phyloP scores from a whole-genome alignment of 2,888 invertebrate species.

The Heliconius cydno region DNA sequence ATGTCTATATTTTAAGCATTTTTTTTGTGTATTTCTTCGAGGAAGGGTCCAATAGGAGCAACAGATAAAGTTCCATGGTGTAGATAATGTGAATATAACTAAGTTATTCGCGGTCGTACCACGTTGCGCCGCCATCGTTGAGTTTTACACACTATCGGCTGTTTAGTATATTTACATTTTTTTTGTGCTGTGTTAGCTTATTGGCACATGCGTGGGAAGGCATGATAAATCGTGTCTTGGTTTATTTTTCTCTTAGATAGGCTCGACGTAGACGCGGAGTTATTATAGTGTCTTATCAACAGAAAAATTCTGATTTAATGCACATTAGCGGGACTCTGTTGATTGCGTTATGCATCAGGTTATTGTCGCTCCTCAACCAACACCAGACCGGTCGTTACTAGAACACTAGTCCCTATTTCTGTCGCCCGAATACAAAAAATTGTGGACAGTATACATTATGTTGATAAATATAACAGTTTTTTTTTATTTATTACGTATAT shows the following conservation, averaged over 20 bases:
- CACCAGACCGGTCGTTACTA: constrained; percentile 51
- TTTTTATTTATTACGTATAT: not conserved
- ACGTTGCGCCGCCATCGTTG: constrained; percentile 77
- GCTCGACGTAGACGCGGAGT: constrained; percentile 73
- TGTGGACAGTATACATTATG: constrained; percentile 41
- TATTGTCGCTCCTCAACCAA: constrained; percentile 40
- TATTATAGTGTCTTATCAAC: constrained; percentile 67
- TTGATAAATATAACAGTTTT: constrained; percentile 6
- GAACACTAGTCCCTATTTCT: constrained; percentile 31
- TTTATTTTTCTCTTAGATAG: constrained; percentile 72
- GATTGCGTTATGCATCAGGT: constrained; percentile 53
- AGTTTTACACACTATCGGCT: constrained; percentile 79
- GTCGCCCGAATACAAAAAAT: constrained; percentile 41
- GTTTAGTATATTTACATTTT: constrained; percentile 61
- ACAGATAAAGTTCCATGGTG: constrained; percentile 82
- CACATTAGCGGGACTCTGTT: constrained; percentile 57
- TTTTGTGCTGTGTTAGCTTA: constrained; percentile 74
- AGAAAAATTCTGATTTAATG: constrained; percentile 62
- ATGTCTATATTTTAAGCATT: constrained; percentile 56
- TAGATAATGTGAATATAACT: constrained; percentile 83
- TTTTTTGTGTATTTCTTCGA: constrained; percentile 60
- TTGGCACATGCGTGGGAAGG: constrained; percentile 77
- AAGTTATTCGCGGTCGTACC: constrained; percentile 78
- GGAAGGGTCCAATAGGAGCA: constrained; percentile 66
- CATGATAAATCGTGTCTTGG: constrained; percentile 79